phyloP scores from a whole-genome alignment of 2,888 invertebrate genomes.

The Griposia aprilina region DNA sequence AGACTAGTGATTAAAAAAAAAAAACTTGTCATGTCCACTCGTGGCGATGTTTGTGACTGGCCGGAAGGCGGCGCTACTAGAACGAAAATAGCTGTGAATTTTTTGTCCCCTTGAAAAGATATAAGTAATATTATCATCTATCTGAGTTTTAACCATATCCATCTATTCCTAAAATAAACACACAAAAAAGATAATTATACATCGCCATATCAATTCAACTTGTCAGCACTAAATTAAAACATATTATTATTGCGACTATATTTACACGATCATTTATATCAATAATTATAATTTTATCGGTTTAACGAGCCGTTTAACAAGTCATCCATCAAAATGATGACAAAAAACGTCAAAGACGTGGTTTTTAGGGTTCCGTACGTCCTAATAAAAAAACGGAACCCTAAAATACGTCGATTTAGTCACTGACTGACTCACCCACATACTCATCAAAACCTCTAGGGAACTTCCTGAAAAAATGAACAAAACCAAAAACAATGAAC shows the following conservation, averaged over 20 bases:
- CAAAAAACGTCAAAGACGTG: conserved; percentile 44
- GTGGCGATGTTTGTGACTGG: background rate
- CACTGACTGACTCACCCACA: no score
- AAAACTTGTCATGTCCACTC: background rate
- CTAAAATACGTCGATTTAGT: no score
- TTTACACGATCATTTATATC: conserved; percentile 31
- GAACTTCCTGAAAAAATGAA: no score
- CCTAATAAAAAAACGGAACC: no score
- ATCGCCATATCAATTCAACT: background rate
- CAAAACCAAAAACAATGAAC: no score
- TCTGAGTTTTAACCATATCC: background rate
- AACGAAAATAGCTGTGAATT: background rate
- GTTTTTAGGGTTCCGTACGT: background rate
- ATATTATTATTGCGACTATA: conserved; percentile 7
- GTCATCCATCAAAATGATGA: conserved; percentile 49
- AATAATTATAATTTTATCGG: conserved; percentile 41
- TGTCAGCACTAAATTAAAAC: conserved; percentile 33
- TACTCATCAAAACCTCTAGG: no score
- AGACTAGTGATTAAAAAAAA: background rate
- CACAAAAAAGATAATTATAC: conserved; percentile 19
- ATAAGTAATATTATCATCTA: background rate
- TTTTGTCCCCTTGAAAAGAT: background rate
- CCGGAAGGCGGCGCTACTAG: background rate
- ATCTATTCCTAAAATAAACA: conserved; percentile 2
- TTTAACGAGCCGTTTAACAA: conserved; percentile 46